These are phyloP conservation scores for Epizoanthus fatuus DNA, from an alignment of 92 coral and sea anemone species.

Conservation along the genomic window DNA sequence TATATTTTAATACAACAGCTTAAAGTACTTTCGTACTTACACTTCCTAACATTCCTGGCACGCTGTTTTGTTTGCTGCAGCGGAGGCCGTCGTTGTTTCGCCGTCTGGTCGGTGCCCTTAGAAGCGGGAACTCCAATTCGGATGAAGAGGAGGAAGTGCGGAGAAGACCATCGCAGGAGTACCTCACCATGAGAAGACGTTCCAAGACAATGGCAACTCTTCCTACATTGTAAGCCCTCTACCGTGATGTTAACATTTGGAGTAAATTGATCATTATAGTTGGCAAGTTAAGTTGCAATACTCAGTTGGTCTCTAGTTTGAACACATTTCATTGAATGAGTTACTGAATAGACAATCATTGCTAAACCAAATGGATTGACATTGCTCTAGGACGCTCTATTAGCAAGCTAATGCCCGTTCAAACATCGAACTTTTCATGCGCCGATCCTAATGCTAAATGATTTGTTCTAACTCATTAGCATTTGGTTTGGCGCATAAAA, in stretches of 20 bases:
- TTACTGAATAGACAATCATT: too few relatives aligned
- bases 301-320: too few relatives aligned
- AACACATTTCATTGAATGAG: too few relatives aligned
- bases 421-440: too few relatives aligned
- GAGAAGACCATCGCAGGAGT: slow-evolving; percentile 71
- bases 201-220: slow-evolving; percentile 92
- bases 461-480: too few relatives aligned
- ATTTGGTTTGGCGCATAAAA: too few relatives aligned
- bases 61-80: slow-evolving; percentile 39
- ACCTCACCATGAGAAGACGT: slow-evolving; percentile 78
- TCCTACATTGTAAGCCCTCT: slow-evolving; percentile 85
- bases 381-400: too few relatives aligned
- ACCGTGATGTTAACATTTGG: neutral
- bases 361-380: too few relatives aligned
- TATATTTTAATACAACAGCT: too few relatives aligned
- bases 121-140: slow-evolving; percentile 84
- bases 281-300: neutral
- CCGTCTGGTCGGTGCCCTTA: slow-evolving; percentile 89
- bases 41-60: neutral
- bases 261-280: neutral
- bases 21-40: too few relatives aligned
- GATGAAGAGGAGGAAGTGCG: slow-evolving; percentile 86
- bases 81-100: slow-evolving; percentile 96
- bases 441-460: too few relatives aligned
- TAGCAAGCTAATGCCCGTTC: too few relatives aligned